A percentile compares a stretch with the other conserved stretches of the same genome.
phyloP scores from a whole-genome alignment of 2,113 vertebrate species.

The Octodon degus region DNA sequence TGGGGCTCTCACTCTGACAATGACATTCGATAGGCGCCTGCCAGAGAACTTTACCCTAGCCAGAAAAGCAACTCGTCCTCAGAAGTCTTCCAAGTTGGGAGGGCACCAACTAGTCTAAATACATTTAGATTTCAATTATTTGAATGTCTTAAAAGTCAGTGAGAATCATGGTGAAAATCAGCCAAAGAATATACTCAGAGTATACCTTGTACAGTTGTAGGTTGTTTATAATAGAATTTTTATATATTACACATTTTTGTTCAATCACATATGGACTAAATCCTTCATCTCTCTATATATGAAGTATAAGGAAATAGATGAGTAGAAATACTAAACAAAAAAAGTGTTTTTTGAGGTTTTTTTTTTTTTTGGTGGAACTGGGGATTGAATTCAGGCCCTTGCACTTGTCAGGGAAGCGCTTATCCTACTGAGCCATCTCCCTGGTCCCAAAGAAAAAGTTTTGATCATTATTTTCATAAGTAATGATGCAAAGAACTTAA shows the following conservation, averaged over 20 bases:
- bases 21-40: not conserved
- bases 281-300: not conserved
- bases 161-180: not conserved
- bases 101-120: not conserved
- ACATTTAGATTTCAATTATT: not conserved
- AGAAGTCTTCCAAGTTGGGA: not conserved
- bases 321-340: not conserved
- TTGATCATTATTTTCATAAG: not conserved
- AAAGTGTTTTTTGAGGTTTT: not conserved
- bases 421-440: too few relatives aligned
- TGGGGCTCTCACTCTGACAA: not conserved
- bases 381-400: too few relatives aligned
- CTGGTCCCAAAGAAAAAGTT: not conserved
- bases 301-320: not conserved
- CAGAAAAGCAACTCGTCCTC: not conserved
- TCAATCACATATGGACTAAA: not conserved
- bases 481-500: not conserved
- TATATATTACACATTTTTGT: not conserved
- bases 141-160: not conserved
- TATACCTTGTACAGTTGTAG: conserved; percentile 25
- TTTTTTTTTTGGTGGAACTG: too few relatives aligned
- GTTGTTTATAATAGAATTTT: not conserved
- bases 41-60: not conserved
- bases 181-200: not conserved
- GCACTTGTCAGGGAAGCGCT: too few relatives aligned